Evolutionary conservation across 2,113 vertebrate species (phyloP), one percentile per base, ranked within the genome.

Genomic region (Hoplias malabaricus): DNA sequence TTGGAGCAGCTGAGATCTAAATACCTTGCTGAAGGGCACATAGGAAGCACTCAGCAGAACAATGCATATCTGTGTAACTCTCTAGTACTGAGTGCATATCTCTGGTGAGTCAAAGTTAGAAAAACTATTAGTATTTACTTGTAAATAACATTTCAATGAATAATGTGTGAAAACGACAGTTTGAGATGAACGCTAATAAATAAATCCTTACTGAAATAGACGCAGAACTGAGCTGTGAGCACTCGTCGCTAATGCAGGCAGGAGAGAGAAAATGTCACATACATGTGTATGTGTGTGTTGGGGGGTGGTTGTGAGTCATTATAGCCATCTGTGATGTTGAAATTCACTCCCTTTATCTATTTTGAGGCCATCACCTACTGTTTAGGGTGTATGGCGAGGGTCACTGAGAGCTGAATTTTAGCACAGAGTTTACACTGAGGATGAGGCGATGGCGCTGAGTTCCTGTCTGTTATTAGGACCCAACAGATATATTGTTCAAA

Each of bases 261-360:
- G 72, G 38, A 68, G 27, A 75, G 62, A 48, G 48, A 79, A 78
- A 82, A 82, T 79, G 66, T 79, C 65, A 78, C 13, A 6, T 29
- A 75, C 48, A 56, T 42, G 46, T 43, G 25, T 33, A 34, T 68
- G 61, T 63, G 33, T 75, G 43, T 65, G 65, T 31, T 43, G 72
- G 40, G 63, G 79, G 61, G 61, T 75, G 54, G 27, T 19, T 59
- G 68, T 83, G 82, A 84, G 82, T 84, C 82, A 84, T 75, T 70
- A 42, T 11, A 67, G 66, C 82, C 82, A 81, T 78, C 82, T 84
- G 82, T 81, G 75, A 84, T 67, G 71, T 75, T 71, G 75, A 84
- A 78, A 71, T 80, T 70, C 57, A 73, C 53, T 46, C 61, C 25
- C 53, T 42, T 43, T 67, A 21, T 16, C 29, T 19, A 0, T 21